Percentiles rank a stretch among this genome's conserved stretches.
phyloP scores from a whole-genome alignment of 2,888 invertebrate species.

The Nomada flava region DNA sequence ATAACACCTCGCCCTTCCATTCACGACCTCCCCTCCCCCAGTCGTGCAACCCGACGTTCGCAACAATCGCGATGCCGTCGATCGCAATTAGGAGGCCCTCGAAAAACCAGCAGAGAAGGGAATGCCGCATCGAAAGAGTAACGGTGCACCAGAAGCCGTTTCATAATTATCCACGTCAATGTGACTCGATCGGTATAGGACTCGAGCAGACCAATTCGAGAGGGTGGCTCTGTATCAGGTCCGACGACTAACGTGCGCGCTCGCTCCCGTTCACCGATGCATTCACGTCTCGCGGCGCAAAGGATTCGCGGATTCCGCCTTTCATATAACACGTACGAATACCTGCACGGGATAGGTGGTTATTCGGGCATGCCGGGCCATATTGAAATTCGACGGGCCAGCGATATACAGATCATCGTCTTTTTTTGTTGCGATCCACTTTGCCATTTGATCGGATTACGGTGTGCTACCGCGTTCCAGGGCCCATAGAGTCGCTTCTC shows the following conservation, averaged over 20 bases:
- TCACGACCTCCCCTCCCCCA: background rate
- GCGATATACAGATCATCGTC: slow-evolving; percentile 74
- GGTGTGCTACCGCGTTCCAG: slow-evolving; percentile 58
- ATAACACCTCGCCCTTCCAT: background rate
- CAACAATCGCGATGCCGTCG: slow-evolving; percentile 40
- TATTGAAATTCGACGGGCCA: slow-evolving; percentile 80
- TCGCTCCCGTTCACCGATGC: slow-evolving; percentile 58
- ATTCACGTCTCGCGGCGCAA: slow-evolving; percentile 59
- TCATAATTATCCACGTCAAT: slow-evolving; percentile 63
- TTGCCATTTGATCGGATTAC: slow-evolving; percentile 82
- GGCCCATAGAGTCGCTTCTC: slow-evolving; percentile 71
- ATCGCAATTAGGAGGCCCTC: slow-evolving; percentile 48
- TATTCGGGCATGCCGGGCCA: slow-evolving; percentile 71
- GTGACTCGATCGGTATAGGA: slow-evolving; percentile 58
- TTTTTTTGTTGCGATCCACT: slow-evolving; percentile 79
- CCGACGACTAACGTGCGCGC: slow-evolving; percentile 21
- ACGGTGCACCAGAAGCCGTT: background rate
- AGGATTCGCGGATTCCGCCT: slow-evolving; percentile 60
- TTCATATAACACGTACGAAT: slow-evolving; percentile 72
- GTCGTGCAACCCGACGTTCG: background rate
- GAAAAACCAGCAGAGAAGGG: slow-evolving; percentile 8
- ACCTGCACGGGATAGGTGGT: slow-evolving; percentile 68
- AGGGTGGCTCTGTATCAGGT: slow-evolving; percentile 62
- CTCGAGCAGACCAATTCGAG: slow-evolving; percentile 74
- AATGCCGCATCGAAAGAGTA: background rate